Base-by-base conservation (phyloP, 2,888 invertebrate genomes). In the Scaptomyza parva region DNA sequence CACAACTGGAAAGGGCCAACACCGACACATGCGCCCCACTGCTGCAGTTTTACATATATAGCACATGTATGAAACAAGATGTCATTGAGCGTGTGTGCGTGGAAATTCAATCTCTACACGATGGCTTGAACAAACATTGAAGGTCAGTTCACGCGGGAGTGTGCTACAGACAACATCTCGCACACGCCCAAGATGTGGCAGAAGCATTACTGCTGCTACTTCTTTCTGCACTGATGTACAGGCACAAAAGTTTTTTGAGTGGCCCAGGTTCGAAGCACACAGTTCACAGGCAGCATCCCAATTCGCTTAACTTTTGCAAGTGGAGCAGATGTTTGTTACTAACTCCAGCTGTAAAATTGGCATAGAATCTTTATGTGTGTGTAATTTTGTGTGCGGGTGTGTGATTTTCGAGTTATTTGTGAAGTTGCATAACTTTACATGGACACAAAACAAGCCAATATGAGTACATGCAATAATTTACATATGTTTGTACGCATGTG, bases 101-200 rank as follows among this genome's bases (percentile, higher is more conserved):
- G 52, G 50, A 51, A 45, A 77, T 72, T 68, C 37, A 78, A 68
- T 64, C 78, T 68, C 70, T 73, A 45, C 76, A 66, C 51, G 48
- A 54, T 70, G 64, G 72, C 75, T 81, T 70, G 47, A 39, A 51
- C 64, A 55, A 58, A 72, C 53, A 73, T 58, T 79, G 79, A 83
- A 83, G 82, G 82, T 83, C 82, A 83, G 82, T 86, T 88, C 76
- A 70, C 65, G 67, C 70, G 73, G 76, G 83, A 72, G 65, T 59
- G 76, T 60, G 73, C 55, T 52, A 35, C 57, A 58, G 61, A 69
- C 55, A 78, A 85, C 83, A 70, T 70, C 78, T 70, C 66, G 65
- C 55, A 41, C 48, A 41, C 30, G 43, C 53, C 40, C 66, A 72
- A 70, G 65, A 81, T 72, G 67, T 57, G 62, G 20, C 14, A 50